These are phyloP conservation scores for Darevskia mixta DNA, from an alignment of 2,797 vertebrate genomes.

Conservation along the genomic window DNA sequence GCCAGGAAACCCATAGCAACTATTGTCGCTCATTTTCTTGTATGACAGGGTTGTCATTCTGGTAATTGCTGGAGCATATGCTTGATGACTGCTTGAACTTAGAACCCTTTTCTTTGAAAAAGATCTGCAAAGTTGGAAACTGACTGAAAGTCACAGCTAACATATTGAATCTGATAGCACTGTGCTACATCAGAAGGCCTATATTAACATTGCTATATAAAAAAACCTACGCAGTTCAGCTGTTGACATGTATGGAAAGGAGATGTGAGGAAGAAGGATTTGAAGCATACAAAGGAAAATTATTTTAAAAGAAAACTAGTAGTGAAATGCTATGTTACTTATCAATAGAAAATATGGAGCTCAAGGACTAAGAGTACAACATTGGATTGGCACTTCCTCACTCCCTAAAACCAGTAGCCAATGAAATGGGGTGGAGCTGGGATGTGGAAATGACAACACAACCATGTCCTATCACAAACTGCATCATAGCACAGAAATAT, in stretches of 20 bases:
- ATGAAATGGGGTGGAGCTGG: neutral
- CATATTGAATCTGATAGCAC: conserved; percentile 50
- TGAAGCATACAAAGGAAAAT: neutral
- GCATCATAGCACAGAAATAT: neutral
- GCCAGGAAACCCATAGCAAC: conserved; percentile 74
- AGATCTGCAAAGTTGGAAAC: conserved; percentile 68
- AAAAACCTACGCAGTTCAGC: neutral
- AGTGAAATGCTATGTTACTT: conserved; percentile 4
- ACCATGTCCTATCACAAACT: neutral
- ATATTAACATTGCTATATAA: neutral
- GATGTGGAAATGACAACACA: neutral
- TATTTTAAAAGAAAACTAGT: neutral
- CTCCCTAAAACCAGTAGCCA: neutral
- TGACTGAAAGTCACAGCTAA: conserved; percentile 64
- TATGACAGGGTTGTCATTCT: conserved; percentile 74
- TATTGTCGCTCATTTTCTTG: conserved; percentile 72
- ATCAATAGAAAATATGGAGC: neutral
- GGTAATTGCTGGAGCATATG: conserved; percentile 72
- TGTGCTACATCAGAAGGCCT: neutral
- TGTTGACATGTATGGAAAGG: neutral
- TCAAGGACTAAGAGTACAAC: neutral
- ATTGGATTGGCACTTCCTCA: neutral
- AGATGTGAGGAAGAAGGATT: neutral
- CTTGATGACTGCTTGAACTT: conserved; percentile 74
- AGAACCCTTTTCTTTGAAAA: conserved; percentile 64